Evolutionary conservation across 2,113 vertebrate genomes (phyloP), one percentile per base, ranked within the genome.

Genomic region (Ammodytes dubius): DNA sequence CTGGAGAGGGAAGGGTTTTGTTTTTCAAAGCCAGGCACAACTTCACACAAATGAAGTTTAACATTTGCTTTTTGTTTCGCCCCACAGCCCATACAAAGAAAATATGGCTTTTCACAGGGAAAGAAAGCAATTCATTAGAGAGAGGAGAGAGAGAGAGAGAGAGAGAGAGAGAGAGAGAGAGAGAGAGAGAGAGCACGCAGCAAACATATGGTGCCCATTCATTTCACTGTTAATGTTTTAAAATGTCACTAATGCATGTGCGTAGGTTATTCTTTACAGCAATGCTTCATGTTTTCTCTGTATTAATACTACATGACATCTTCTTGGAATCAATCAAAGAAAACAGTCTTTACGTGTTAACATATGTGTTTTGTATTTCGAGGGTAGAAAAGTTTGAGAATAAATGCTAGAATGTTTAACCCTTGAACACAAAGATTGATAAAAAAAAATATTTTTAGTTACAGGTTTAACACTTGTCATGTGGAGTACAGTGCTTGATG

Each of bases 51-150:
- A 87, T 58, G 2, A 79, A 64, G 77, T 82, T 87, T 66, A 91
- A 90, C 82, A 91, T 92, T 93, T 87, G 88, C 64, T 82, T 91
- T 91, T 85, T 93, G 85, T 88, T 90, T 92, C 89, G 84, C 71
- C 52, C 61, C 45, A 72, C 46, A 69, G 84, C 66, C 80, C 80
- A 46, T 60, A 84, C 70, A 89, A 90, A 82, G 65, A 73, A 85
- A 82, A 81, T 79, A 71, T 66, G 72, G 57, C 58, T 71, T 90
- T 89, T 87, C 70, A 74, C 65, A 64, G 61, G 65, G 63, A 83
- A 35, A 68, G 58, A 71, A 88, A 82, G 74, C 60, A 71, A 65
- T 87, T 88, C 56, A 47, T 82, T 75, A 47, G n/a, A 43, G 61
- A 66, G 40, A 64, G n/a, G n/a, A n/a, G n/a, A 47, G n/a, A 43